These are phyloP conservation scores for Nasonia giraulti DNA, from an alignment of 1,140 invertebrate species.

Conservation along the genomic window DNA sequence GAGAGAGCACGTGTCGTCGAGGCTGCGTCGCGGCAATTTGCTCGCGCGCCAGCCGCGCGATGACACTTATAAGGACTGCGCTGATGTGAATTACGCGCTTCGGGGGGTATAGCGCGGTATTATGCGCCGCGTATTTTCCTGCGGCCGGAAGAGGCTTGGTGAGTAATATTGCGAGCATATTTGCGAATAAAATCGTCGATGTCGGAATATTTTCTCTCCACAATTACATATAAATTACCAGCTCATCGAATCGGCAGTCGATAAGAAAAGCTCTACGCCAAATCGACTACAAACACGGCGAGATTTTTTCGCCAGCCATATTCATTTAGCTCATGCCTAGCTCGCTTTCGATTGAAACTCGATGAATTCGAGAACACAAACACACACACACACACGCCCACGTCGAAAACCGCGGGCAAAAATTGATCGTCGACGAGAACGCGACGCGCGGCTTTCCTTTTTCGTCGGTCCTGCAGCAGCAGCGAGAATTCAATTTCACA, in stretches of 20 bases:
- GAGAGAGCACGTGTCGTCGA: not conserved
- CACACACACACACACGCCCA: not conserved
- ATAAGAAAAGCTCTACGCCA: too few species aligned
- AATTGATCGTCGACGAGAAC: slow-evolving; percentile 25
- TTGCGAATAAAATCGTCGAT: too few species aligned
- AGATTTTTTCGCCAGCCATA: not conserved
- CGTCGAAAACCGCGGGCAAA: not conserved
- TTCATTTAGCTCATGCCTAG: not conserved
- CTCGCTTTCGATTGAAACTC: not conserved
- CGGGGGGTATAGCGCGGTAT: not conserved
- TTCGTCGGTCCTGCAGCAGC: not conserved
- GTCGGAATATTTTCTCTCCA: too few species aligned
- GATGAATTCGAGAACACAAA: not conserved
- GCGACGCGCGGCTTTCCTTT: not conserved
- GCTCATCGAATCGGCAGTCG: too few species aligned
- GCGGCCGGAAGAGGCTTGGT: not conserved
- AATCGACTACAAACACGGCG: too few species aligned
- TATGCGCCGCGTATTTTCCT: not conserved
- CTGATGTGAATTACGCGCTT: not conserved
- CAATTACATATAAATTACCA: too few species aligned
- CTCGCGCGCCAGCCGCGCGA: slow-evolving; percentile 1
- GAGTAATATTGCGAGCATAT: too few species aligned
- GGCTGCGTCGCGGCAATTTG: slow-evolving; percentile 20
- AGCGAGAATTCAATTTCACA: slow-evolving; percentile 40
- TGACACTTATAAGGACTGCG: slow-evolving; percentile 25